Percentiles rank a stretch among this genome's conserved stretches.
These are phyloP conservation scores for Hypotaenidia okinawae DNA, from an alignment of 2,797 vertebrate genomes.

Conservation along the genomic window DNA sequence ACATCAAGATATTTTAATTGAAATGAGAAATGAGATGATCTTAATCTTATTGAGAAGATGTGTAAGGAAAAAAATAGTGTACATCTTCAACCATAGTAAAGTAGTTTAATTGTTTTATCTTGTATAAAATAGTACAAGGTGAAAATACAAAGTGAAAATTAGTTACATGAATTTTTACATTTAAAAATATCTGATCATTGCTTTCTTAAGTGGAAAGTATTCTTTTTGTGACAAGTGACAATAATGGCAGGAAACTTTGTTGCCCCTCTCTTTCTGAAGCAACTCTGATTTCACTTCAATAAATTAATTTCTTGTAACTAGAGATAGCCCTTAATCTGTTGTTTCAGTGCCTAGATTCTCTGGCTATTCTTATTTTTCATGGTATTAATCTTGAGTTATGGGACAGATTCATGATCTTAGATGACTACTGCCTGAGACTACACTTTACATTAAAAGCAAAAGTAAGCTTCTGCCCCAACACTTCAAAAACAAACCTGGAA, in stretches of 20 bases:
- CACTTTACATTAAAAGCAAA: not conserved
- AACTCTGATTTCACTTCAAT: not conserved
- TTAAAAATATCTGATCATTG: not conserved
- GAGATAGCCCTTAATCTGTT: not conserved
- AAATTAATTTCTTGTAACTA: not conserved
- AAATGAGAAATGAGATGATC: not conserved
- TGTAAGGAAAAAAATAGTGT: not conserved
- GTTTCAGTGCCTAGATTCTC: not conserved
- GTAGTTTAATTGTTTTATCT: conserved; percentile 19
- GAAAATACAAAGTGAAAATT: not conserved
- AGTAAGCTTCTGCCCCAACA: not conserved
- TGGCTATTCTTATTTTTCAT: not conserved
- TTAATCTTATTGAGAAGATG: not conserved
- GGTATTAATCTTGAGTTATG: not conserved
- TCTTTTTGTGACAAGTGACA: not conserved
- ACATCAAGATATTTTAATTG: not conserved
- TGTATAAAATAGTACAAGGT: not conserved
- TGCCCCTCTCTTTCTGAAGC: not conserved
- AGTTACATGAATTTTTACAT: not conserved
- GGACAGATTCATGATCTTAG: not conserved
- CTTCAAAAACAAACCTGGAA: not conserved
- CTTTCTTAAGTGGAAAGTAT: not conserved
- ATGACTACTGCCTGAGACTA: not conserved
- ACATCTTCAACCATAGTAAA: not conserved
- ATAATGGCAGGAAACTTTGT: not conserved